These are phyloP conservation scores for Saccostrea echinata DNA, from an alignment of 1,140 invertebrate genomes.

Conservation along the genomic window DNA sequence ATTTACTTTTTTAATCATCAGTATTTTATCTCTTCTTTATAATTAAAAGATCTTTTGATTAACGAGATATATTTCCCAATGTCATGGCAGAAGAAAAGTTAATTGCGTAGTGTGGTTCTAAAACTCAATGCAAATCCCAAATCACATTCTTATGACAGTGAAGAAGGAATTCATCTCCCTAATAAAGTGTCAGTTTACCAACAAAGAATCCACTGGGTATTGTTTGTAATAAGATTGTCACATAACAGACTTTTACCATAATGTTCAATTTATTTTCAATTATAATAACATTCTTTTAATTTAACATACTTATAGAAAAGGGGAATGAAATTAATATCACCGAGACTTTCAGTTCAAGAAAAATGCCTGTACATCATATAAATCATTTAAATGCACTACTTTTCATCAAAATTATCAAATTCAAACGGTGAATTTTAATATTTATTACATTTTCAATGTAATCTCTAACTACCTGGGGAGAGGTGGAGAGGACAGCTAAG, in stretches of 20 bases:
- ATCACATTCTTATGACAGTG: neutral
- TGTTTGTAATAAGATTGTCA: constrained; percentile 29
- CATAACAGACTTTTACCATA: constrained; percentile 12
- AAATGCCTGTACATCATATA: too few species aligned
- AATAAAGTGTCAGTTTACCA: constrained; percentile 1
- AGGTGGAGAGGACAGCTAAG: too few species aligned
- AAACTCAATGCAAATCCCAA: neutral
- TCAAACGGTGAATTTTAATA: too few species aligned
- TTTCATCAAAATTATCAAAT: too few species aligned
- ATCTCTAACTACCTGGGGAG: too few species aligned
- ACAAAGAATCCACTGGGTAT: neutral
- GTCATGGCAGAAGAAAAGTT: neutral
- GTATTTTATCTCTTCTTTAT: neutral
- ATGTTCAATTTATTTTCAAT: constrained; percentile 27
- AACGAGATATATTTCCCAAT: neutral
- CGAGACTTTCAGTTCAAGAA: neutral
- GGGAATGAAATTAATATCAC: neutral
- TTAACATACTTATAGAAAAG: neutral
- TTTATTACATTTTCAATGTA: too few species aligned
- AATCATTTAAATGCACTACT: too few species aligned
- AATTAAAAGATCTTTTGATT: neutral
- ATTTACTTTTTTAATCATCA: neutral
- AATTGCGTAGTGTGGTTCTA: neutral
- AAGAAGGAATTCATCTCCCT: neutral
- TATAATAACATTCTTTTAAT: neutral